phyloP scores from a whole-genome alignment of 2,797 vertebrate genomes.

The Argya squamiceps region DNA sequence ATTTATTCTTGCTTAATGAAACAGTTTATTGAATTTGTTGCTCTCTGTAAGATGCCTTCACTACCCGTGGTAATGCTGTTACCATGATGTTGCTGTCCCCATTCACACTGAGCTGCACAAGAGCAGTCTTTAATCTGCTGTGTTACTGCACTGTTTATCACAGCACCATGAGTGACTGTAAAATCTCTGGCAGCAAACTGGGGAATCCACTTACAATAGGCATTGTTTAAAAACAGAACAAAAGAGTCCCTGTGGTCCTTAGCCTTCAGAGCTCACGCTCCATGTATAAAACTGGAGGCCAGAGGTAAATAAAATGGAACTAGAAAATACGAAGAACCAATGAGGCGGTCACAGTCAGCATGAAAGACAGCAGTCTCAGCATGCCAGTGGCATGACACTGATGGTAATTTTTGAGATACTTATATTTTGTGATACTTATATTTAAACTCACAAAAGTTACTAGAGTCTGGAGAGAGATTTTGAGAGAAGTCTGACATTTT shows the following conservation, averaged over 20 bases:
- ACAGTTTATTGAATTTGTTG: not conserved
- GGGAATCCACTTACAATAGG: not conserved
- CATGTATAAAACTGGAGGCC: not conserved
- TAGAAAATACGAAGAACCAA: not conserved
- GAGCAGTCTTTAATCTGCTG: not conserved
- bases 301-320: not conserved
- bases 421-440: not conserved
- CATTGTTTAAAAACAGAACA: not conserved
- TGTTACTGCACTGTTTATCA: not conserved
- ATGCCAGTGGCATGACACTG: not conserved
- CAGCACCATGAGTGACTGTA: not conserved
- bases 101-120: not conserved
- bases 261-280: rapidly evolving
- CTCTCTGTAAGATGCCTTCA: not conserved
- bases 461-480: not conserved
- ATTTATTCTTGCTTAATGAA: not conserved
- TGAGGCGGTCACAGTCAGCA: rapidly evolving
- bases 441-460: not conserved
- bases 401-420: not conserved
- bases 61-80: not conserved
- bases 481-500: not conserved
- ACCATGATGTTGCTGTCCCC: not conserved
- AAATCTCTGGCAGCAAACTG: not conserved
- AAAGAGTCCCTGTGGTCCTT: not conserved
- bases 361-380: not conserved